phyloP scores from a whole-genome alignment of 2,888 invertebrate species.

The Cephus rjabovi region DNA sequence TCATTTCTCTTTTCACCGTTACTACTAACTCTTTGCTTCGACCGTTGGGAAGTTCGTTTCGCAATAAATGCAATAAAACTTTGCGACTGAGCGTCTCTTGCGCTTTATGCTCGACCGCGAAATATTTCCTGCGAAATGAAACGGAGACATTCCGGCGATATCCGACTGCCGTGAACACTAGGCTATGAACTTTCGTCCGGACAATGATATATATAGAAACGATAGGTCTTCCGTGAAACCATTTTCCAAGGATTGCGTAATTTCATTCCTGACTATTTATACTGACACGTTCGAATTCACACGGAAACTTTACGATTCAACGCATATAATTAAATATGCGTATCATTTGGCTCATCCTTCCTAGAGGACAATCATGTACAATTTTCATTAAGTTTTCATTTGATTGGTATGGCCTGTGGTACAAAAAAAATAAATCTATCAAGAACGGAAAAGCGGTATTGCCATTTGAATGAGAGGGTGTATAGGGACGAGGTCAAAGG shows the following conservation, averaged over 20 bases:
- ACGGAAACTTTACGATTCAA: not conserved
- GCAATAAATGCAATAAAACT: slow-evolving; percentile 55
- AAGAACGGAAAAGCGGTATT: not conserved
- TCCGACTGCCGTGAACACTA: not conserved
- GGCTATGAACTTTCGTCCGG: not conserved
- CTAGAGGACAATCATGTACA: not conserved
- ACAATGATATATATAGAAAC: not conserved
- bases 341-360: not conserved
- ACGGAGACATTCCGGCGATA: slow-evolving; percentile 43
- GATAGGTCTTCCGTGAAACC: not conserved
- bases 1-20: slow-evolving; percentile 10
- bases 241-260: not conserved
- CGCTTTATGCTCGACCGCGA: slow-evolving; percentile 17
- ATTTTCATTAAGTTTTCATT: not conserved
- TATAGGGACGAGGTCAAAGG: not conserved
- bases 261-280: not conserved
- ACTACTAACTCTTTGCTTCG: not conserved
- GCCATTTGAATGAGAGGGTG: not conserved
- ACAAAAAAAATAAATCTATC: not conserved
- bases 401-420: not conserved
- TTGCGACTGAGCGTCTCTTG: slow-evolving; percentile 19
- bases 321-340: not conserved
- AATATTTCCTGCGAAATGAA: slow-evolving; percentile 52
- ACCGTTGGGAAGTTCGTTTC: slow-evolving; percentile 41
- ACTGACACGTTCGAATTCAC: not conserved